phyloP scores from a whole-genome alignment of 2,113 vertebrate genomes.

The Ia io region DNA sequence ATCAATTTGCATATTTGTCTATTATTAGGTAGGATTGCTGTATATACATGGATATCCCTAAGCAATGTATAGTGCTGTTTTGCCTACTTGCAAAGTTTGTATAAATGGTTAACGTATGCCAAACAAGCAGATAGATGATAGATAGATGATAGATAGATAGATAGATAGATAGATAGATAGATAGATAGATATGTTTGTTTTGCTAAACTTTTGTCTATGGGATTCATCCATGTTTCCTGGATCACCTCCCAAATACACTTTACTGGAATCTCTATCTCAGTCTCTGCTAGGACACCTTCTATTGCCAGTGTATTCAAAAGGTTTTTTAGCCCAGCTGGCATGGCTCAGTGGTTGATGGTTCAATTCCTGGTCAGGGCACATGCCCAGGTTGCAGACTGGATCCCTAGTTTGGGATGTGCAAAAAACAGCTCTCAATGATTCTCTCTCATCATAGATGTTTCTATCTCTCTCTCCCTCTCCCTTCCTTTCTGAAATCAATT shows the following conservation, averaged over 20 bases:
- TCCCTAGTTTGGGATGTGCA: no score
- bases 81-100: neutral
- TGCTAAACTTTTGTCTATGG: neutral
- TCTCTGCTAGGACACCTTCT: neutral
- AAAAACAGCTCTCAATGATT: no score
- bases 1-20: no score
- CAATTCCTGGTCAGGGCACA: no score
- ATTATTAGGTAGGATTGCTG: no score
- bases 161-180: neutral
- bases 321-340: neutral
- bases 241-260: neutral
- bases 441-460: no score
- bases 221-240: neutral
- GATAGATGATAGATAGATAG: neutral
- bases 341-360: no score
- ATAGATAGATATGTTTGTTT: neutral
- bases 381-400: no score
- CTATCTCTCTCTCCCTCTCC: no score
- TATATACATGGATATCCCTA: neutral
- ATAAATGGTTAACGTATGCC: neutral
- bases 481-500: no score
- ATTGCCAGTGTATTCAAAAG: neutral
- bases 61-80: neutral
- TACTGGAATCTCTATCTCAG: neutral
- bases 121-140: neutral